These are phyloP conservation scores for Acanthopleura granulata DNA, from an alignment of 2,888 invertebrate species.

Conservation along the genomic window DNA sequence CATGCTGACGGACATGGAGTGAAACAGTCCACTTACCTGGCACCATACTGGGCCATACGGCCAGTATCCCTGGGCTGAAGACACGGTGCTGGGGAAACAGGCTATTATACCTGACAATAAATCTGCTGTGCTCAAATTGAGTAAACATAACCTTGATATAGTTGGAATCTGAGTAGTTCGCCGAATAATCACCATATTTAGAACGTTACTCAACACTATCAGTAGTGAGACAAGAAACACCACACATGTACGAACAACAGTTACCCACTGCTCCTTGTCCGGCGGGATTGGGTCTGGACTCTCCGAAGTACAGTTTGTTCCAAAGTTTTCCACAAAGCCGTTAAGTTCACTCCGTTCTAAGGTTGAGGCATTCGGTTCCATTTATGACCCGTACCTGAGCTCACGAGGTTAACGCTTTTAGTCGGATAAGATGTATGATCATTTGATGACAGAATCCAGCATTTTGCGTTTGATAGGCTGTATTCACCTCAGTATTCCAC, in stretches of 20 bases:
- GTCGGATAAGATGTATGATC: no score
- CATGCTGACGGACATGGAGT: slow-evolving; percentile 39
- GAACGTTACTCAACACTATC: slow-evolving; percentile 29
- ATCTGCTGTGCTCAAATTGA: slow-evolving; percentile 42
- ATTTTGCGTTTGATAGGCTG: no score
- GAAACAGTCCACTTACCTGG: slow-evolving; percentile 39
- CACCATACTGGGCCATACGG: slow-evolving; percentile 42
- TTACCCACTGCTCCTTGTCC: background rate
- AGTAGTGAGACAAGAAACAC: slow-evolving; percentile 26
- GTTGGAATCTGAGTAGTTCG: slow-evolving; percentile 36
- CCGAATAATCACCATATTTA: slow-evolving; percentile 33
- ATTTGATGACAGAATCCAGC: no score
- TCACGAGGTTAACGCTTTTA: no score
- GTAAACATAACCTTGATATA: slow-evolving; percentile 36
- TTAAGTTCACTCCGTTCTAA: no score
- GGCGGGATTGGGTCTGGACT: background rate
- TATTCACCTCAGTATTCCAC: no score
- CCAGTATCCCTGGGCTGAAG: slow-evolving; percentile 35
- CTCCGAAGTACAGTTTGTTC: no score
- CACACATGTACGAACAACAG: slow-evolving; percentile 12
- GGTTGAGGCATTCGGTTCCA: no score
- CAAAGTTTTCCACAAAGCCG: no score
- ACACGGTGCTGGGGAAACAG: slow-evolving; percentile 36
- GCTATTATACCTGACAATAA: slow-evolving; percentile 38
- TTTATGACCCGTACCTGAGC: no score